Base-by-base conservation (phyloP, 2,888 invertebrate genomes). In the Apamea monoglypha region DNA sequence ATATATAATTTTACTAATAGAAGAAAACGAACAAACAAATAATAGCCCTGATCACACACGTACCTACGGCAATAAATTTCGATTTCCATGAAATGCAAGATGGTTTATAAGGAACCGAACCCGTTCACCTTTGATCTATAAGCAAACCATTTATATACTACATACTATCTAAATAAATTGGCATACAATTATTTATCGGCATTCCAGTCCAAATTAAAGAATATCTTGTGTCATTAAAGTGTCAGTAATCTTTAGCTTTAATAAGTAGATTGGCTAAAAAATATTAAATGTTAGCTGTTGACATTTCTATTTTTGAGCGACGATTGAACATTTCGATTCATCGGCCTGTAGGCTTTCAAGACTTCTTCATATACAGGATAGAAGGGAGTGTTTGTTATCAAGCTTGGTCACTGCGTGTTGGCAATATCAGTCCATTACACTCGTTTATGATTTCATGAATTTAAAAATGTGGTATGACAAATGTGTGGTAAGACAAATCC, bases 121-220 rank as follows among this genome's bases (percentile, higher is more conserved):
- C 66, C 63, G 84, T 87, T 82, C 69, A 87, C 81, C 80, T 87
- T 84, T 84, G 78, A 78, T 86, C 80, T 87, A 75, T 67, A 86
- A 21, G n/a, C 40, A 74, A 86, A 72, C 67, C 77, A 78, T 86
- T 78, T 73, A 82, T 81, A 72, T 53, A 78, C 69, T 74, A 61
- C n/a, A n/a, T n/a, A n/a, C 70, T 71, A 71, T 73, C 72, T 69
- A 70, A 74, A 86, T 77, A 84, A 73, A 84, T 82, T 86, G 72
- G 59, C 75, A 80, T 76, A 63, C 69, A 74, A 63, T 86, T 79
- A 84, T 80, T 84, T 75, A 79, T 76, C 47, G 67, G 40, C 72
- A 75, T 83, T 70, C 66, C 87, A 70, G 32, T 40, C 59, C 84
- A 69, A 79, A 73, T 73, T 25, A 71, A 84, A 80, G 56, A 70